A percentile compares a stretch with the other conserved stretches of the same genome.
Evolutionary conservation across 2,113 vertebrate species (phyloP).

Genomic region (Amphilophus citrinellus): DNA sequence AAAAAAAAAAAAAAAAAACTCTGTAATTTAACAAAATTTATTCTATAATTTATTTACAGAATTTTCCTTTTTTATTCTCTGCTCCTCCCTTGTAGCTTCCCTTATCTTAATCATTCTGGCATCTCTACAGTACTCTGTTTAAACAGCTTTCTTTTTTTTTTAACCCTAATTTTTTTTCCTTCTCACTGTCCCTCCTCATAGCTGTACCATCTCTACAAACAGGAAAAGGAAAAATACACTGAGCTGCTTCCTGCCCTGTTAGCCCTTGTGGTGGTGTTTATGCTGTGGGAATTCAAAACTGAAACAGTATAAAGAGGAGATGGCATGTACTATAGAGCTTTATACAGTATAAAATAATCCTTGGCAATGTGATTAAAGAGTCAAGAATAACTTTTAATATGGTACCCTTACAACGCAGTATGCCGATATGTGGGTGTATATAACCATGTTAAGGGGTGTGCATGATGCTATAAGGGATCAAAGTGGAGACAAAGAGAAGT

Average conservation of each 20-base stretch:
- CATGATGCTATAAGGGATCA: not conserved
- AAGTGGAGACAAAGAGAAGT: not conserved
- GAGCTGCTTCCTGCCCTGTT: constrained; percentile 32
- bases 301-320: no score
- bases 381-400: constrained; percentile 3
- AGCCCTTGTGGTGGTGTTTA: constrained; percentile 33
- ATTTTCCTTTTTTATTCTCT: not conserved
- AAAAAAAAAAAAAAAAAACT: no score
- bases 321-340: no score
- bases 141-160: no score
- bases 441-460: not conserved
- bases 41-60: no score
- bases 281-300: not conserved
- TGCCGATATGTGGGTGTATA: not conserved
- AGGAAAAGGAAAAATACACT: not conserved
- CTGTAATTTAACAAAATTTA: no score
- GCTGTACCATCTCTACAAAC: no score
- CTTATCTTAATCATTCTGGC: no score
- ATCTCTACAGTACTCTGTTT: not conserved
- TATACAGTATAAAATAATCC: no score
- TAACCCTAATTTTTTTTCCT: not conserved
- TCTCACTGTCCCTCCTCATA: not conserved
- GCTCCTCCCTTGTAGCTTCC: not conserved
- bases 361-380: constrained; percentile 18
- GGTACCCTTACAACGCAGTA: not conserved